phyloP scores from a whole-genome alignment of 2,113 vertebrate species.

The Caracal caracal region DNA sequence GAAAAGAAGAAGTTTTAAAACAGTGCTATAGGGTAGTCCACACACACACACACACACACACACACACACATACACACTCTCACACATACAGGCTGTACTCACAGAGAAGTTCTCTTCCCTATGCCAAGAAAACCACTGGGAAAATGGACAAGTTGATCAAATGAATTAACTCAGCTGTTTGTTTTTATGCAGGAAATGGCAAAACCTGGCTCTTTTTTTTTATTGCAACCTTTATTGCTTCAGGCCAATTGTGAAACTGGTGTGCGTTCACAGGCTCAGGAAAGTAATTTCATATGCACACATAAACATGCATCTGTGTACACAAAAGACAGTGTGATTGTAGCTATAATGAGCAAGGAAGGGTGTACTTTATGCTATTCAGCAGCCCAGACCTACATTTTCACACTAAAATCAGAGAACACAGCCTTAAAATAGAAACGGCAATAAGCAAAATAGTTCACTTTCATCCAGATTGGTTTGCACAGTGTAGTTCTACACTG shows the following conservation, averaged over 20 bases:
- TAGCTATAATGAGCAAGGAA: background rate
- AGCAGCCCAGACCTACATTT: constrained; percentile 26
- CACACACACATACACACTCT: background rate
- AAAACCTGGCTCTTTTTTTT: background rate
- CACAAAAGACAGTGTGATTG: background rate
- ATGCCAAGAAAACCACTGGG: background rate
- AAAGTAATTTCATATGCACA: constrained; percentile 30
- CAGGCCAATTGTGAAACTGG: background rate
- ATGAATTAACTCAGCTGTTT: constrained; percentile 39
- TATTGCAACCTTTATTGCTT: background rate
- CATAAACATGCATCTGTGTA: background rate
- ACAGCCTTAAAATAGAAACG: constrained; percentile 47
- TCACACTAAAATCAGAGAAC: constrained; percentile 44
- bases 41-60: background rate
- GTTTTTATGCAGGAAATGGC: background rate
- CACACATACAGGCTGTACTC: background rate
- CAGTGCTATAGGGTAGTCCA: background rate
- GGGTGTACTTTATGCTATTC: background rate
- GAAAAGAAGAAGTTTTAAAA: constrained; percentile 58
- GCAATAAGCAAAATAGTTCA: constrained; percentile 39
- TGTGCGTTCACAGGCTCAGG: background rate
- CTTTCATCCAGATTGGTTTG: constrained; percentile 30
- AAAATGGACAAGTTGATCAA: constrained; percentile 36
- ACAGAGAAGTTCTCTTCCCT: background rate
- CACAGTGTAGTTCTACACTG: background rate